Base-by-base conservation (phyloP, 2,797 vertebrate genomes). In the Typhlichthys eigenmanni region DNA sequence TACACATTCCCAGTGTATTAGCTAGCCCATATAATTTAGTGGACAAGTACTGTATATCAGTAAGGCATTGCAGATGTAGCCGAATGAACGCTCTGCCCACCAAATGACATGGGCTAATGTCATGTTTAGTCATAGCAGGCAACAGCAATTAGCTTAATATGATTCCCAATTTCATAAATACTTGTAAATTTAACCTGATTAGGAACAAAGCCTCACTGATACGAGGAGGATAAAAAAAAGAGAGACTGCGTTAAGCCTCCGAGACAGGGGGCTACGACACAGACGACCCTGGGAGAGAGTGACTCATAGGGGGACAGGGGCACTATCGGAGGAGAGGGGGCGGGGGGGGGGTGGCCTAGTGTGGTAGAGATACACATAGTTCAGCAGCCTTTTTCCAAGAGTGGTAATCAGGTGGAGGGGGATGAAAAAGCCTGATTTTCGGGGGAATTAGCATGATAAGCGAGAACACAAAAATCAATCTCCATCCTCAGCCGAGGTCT, bases 381-480 rank as follows among this genome's bases (percentile, higher is more conserved):
- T 95, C 95, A 95, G 95, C 78, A 93, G 93, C 95, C 95, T 94
- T 89, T 87, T 88, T 87, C 95, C 95, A 95, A 94, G 95, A 96
- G 96, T 93, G 94, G 96, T 96, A 98, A 99, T 99, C 97, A 99
- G 96, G 93, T 94, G 85, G 92, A 94, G 94, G 85, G 86, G 86
- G 96, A 96, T 98, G 96, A 98, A 98, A 89, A 98, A 96, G 96
- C 92, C 97, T 97, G 97, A 98, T 99, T 98, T 98, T 98, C 95
- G 54, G 47, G 94, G 94, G 96, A 98, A 99, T 98, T 99, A 98
- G 95, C 97, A 99, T 99, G 97, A 99, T 98, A 99, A 98, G 97
- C 96, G 97, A 95, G 97, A 98, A 98, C 97, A 98, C 96, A 98
- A 98, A 43, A 98, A 99, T 99, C 97, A 99, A 99, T 99, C 95